Base-by-base conservation (phyloP, 2,113 vertebrate genomes). In the Elephantulus edwardii region DNA sequence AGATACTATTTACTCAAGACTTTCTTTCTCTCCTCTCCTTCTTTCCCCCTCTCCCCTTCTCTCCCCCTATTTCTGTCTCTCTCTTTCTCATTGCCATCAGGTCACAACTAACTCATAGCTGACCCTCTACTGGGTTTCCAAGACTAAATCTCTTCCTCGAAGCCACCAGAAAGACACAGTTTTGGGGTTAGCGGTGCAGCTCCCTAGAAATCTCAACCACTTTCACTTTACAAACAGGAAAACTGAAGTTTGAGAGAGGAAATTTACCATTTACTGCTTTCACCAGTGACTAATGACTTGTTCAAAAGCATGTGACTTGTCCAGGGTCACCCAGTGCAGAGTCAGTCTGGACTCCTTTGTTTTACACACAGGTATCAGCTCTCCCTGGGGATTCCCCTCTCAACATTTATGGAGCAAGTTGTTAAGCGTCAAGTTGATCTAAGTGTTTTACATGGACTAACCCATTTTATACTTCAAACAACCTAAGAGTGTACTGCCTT, bases 131-230 rank as follows among this genome's bases (percentile, higher is more conserved):
- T n/a, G n/a, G n/a, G n/a, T n/a, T n/a, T n/a, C n/a, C n/a, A n/a
- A n/a, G n/a, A n/a, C n/a, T n/a, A n/a, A n/a, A n/a, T n/a, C n/a
- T n/a, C n/a, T n/a, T n/a, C n/a, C n/a, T n/a, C n/a, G n/a, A n/a
- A n/a, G n/a, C n/a, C n/a, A n/a, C n/a, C n/a, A n/a, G n/a, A 72
- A 68, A 60, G 46, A 40, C 40, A 76, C 83, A 72, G 72, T 91
- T 22, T 54, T 54, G 52, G 52, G 8, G 52, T 54, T 54, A 54
- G 20, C 14, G 52, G 14, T 40, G 42, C 11, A 90, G n/a, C n/a
- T n/a, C n/a, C n/a, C n/a, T n/a, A 88, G 66, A 60, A 9, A 44
- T 68, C 19, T 83, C 46, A 42, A 66, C 19, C 14, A 46, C 30
- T 50, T 62, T 84, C 14, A 19, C 28, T 86, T 71, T 78, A 84